Base-by-base conservation (phyloP, 2,113 vertebrate species). In the Oncorhynchus gorbuscha region DNA sequence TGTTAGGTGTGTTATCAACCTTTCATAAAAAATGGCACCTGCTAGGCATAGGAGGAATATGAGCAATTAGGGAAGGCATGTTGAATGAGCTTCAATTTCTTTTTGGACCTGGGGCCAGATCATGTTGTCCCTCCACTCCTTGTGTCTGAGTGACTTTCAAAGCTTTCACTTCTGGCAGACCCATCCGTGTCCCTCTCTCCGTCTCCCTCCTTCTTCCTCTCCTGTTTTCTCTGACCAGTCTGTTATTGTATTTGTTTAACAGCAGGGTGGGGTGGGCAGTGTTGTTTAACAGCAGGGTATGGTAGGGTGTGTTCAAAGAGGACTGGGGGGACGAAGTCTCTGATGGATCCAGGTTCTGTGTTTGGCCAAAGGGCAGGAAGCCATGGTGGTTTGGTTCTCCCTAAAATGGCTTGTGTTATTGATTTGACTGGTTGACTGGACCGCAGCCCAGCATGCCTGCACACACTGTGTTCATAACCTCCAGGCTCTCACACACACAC, bases 261-360 rank as follows among this genome's bases (percentile, higher is more conserved):
- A 32, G 61, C 70, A 16, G 73, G 28, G 49, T 74, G 72, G 58
- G 71, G 30, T 35, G 35, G 35, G 6, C 35, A 39, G 39, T 39
- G 39, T 39, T 39, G 39, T 8, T 39, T 39, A 9, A 39, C 39
- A 45, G 39, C 39, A 45, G 39, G 39, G 9, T 45, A 45, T 45
- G 2, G 39, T 45, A 45, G 39, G 39, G 9, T 45, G 49, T 66
- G 65, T 48, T 69, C 39, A 45, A 45, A 45, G 39, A 45, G 9
- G 9, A 45, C 75, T 20, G 18, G 6, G 55, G 55, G 55, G 55
- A 58, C 18, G 20, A 45, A 11, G 55, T 16, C 14, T 58, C 16
- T 58, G 55, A 82, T 78, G 76, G 82, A 86, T 76, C 66, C 62
- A 39, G 67, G 71, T 58, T 71, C 68, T 28, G 55, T 78, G 67